Conservation (phyloP, 2,888 invertebrate species). For the Troides oblongomaculatus region DNA sequence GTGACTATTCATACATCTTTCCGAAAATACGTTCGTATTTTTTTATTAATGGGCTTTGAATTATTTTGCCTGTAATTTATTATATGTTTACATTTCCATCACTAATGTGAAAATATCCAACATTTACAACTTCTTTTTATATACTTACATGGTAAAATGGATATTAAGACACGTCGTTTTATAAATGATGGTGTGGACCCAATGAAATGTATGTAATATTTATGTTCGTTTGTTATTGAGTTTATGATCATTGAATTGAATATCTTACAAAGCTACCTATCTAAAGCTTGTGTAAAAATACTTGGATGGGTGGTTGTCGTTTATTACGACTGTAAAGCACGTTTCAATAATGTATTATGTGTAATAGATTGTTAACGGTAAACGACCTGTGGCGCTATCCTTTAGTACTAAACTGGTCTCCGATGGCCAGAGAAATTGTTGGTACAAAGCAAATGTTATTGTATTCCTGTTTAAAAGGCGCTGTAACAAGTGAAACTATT, state of each 20-base stretch:
- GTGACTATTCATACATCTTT: neutral
- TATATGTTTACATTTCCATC: neutral
- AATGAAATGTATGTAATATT: conserved; percentile 35
- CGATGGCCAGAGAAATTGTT: too few species aligned
- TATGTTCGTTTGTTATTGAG: conserved; percentile 36
- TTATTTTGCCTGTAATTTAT: neutral
- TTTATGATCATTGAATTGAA: conserved; percentile 46
- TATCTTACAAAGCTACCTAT: conserved; percentile 66
- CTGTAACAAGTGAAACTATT: too few species aligned
- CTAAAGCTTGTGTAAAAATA: conserved; percentile 68
- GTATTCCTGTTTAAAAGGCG: too few species aligned
- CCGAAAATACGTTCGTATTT: neutral
- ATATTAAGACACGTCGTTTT: conserved; percentile 38
- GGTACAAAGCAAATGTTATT: too few species aligned
- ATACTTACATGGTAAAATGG: conserved; percentile 40
- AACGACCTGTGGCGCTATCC: conserved; percentile 7
- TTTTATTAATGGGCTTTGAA: neutral
- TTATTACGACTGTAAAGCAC: conserved; percentile 24
- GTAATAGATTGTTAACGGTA: conserved; percentile 7
- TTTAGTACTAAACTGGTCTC: too few species aligned
- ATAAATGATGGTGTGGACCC: conserved; percentile 40
- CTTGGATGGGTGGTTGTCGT: conserved; percentile 33
- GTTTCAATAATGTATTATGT: conserved; percentile 22
- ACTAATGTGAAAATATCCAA: conserved; percentile 49
- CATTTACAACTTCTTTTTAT: conserved; percentile 45